Conservation (phyloP, 2,113 vertebrate genomes). For the Pterocles orientalis region DNA sequence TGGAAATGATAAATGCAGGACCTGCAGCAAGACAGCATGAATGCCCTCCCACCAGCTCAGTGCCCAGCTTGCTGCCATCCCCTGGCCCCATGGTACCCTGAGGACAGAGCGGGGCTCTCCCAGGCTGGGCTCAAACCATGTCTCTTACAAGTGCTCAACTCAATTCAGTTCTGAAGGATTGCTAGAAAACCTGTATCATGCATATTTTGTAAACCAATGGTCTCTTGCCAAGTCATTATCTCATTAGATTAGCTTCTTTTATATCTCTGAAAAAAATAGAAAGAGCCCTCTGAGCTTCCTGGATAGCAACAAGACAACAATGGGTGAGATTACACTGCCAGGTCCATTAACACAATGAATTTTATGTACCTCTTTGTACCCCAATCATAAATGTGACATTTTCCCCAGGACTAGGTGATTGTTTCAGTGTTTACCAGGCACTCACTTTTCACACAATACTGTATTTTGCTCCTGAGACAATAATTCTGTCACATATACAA, state of each 20-base stretch:
- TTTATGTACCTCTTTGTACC: not conserved
- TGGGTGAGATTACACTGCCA: not conserved
- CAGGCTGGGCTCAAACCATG: not conserved
- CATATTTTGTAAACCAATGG: not conserved
- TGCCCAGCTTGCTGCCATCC: not conserved
- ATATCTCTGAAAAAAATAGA: not conserved
- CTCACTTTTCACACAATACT: not conserved
- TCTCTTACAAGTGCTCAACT: not conserved
- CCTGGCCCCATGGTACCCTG: fast-evolving
- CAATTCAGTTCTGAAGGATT: not conserved
- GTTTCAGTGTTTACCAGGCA: not conserved
- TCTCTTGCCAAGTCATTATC: not conserved
- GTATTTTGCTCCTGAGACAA: not conserved
- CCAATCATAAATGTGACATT: not conserved
- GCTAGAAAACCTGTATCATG: not conserved
- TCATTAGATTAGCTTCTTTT: not conserved
- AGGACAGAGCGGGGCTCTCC: not conserved
- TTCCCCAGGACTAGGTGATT: not conserved
- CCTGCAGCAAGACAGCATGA: not conserved
- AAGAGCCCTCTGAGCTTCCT: not conserved
- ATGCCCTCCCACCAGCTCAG: not conserved
- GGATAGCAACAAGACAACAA: not conserved
- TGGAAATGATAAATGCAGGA: not conserved
- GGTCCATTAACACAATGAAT: not conserved
- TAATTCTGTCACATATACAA: not conserved